Percentiles rank a stretch among this genome's conserved stretches.
phyloP scores from a whole-genome alignment of 2,113 vertebrate species.

The Neotragus pygmaeus region DNA sequence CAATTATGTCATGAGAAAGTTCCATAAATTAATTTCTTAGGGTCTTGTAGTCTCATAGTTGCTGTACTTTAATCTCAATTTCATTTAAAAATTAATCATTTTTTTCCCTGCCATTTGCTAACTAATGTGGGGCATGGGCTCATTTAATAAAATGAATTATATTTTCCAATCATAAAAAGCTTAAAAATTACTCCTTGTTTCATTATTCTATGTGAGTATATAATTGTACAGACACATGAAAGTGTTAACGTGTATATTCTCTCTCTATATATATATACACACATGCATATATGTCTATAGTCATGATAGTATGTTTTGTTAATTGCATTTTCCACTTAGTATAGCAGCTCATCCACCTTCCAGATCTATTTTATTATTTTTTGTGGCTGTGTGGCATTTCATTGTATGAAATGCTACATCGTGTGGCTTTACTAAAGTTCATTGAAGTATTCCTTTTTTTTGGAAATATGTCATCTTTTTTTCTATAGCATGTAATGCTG shows the following conservation, averaged over 20 bases:
- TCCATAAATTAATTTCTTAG: background rate
- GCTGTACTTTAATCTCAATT: background rate
- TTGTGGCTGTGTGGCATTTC: background rate
- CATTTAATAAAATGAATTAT: background rate
- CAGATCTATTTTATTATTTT: background rate
- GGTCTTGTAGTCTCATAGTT: background rate
- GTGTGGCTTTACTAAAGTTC: background rate
- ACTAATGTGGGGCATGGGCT: background rate
- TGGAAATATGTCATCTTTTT: background rate
- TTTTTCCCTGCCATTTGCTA: background rate
- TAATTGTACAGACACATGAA: background rate
- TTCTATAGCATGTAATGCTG: background rate
- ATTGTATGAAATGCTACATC: background rate
- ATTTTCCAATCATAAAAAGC: background rate
- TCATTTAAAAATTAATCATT: slow-evolving; percentile 12
- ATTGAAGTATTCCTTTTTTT: background rate
- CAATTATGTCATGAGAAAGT: background rate
- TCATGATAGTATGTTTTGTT: background rate
- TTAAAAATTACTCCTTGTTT: background rate
- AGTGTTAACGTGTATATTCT: background rate
- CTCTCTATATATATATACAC: background rate
- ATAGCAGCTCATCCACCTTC: background rate
- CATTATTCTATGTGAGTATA: background rate
- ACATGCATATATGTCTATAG: background rate
- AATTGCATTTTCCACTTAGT: background rate